Evolutionary conservation across 1,140 invertebrate species (phyloP), one percentile per base, ranked within the genome.

Genomic region (Venturia canescens): DNA sequence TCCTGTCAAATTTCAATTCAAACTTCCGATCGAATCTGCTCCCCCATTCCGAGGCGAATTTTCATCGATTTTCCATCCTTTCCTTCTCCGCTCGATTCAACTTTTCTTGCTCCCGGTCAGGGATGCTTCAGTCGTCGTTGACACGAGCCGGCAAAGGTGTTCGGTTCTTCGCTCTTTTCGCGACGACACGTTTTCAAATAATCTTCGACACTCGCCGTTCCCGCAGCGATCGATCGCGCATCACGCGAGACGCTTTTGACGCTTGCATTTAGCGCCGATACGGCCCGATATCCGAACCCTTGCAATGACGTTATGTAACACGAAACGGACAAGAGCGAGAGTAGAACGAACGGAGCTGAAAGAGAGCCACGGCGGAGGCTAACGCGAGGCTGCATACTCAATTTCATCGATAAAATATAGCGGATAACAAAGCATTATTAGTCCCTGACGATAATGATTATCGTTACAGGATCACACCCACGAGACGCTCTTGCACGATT

Each of bases 231-330:
- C 9, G 23, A 27, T 66, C 13, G 23, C 5, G 27, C 27, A 23
- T 66, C 4, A n/a, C n/a, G 7, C 21, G 60, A 66, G 60, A 13
- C 27, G 11, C 16, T 66, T 66, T 27, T 27, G 9, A 66, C 15
- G 23, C 4, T 66, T n/a, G 13, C 27, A 66, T 66, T 66, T 66
- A 26, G 4, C 13, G 21, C 60, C 15, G 3, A 66, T 66, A 27
- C 16, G 27, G 3, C 21, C 27, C 60, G 23, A 66, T 29, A 66
- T 27, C 27, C 23, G 60, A 66, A 26, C 60, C 60, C 60, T 66
- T 66, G 60, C 60, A 27, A 66, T 66, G 60, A 13, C 60, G 60
- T 66, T 66, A 66, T 26, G 60, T 66, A 66, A 66, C 60, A 27
- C 23, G 23, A 66, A 66, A 66, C 23, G 11, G 1, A 23, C 3